phyloP scores from a whole-genome alignment of 1,140 invertebrate species.

The Thereuonema tuberculata region DNA sequence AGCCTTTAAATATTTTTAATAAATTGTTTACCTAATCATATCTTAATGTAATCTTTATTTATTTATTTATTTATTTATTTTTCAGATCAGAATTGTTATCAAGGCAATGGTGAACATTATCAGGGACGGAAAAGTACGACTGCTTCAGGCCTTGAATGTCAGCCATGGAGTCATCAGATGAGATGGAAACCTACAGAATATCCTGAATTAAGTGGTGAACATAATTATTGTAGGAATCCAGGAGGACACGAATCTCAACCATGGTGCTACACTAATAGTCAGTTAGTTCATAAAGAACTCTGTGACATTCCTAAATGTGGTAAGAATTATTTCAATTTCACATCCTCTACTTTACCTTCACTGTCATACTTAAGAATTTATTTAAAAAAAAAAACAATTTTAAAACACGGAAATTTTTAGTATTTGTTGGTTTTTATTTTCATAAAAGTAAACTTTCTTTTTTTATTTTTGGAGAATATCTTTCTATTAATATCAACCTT shows the following conservation, averaged over 20 bases:
- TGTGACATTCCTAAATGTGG: constrained; percentile 76
- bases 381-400: background rate
- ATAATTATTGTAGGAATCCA: constrained; percentile 89
- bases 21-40: background rate
- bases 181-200: constrained; percentile 55
- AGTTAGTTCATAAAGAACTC: constrained; percentile 43
- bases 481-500: too few species aligned
- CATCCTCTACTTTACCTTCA: background rate
- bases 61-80: constrained; percentile 9
- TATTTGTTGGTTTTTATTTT: background rate
- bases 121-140: constrained; percentile 58
- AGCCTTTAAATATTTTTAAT: too few species aligned
- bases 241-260: constrained; percentile 58
- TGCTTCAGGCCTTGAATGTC: constrained; percentile 53
- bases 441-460: too few species aligned
- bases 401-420: background rate
- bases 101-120: constrained; percentile 66
- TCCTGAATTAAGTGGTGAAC: constrained; percentile 69
- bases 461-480: too few species aligned
- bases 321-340: constrained; percentile 24
- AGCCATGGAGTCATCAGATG: constrained; percentile 63
- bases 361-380: background rate
- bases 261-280: constrained; percentile 64
- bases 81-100: constrained; percentile 60
- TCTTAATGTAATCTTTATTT: too few species aligned